A percentile compares a stretch with the other conserved stretches of the same genome.
Conservation (phyloP, 2,888 invertebrate species). For the Globia sparganii region DNA sequence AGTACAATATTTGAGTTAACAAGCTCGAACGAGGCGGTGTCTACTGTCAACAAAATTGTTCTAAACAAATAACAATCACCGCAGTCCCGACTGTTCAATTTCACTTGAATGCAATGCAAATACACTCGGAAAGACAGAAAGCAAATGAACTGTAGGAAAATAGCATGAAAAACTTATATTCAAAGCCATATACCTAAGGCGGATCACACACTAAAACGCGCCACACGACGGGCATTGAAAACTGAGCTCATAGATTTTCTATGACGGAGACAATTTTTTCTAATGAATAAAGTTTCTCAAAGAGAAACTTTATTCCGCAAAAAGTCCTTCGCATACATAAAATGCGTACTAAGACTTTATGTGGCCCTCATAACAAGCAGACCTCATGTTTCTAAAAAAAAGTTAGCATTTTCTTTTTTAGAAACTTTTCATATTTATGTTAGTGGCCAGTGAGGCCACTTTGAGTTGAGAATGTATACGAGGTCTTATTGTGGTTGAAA, state of each 20-base stretch:
- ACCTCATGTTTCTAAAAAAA: conserved; percentile 8
- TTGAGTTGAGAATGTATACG: conserved; percentile 31
- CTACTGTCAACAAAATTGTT: conserved; percentile 24
- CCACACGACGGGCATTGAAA: background rate
- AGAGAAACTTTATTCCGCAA: background rate
- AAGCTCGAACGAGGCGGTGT: background rate
- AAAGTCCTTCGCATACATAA: background rate
- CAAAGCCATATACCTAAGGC: background rate
- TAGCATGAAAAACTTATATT: background rate
- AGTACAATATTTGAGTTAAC: background rate
- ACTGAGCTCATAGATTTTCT: background rate
- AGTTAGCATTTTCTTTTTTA: conserved; percentile 17
- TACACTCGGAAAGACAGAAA: conserved; percentile 5
- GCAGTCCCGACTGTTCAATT: conserved; percentile 15
- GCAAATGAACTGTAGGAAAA: conserved; percentile 8
- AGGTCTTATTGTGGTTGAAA: conserved; percentile 36
- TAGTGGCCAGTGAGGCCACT: conserved; percentile 31
- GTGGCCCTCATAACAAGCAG: background rate
- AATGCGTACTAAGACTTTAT: background rate
- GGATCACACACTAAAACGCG: background rate
- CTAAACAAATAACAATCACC: conserved; percentile 24
- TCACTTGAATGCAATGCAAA: conserved; percentile 39
- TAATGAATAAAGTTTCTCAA: no score
- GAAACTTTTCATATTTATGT: conserved; percentile 40
- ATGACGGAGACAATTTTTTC: background rate